Base-by-base conservation (phyloP, 2,888 invertebrate genomes). In the Amaurobius ferox region DNA sequence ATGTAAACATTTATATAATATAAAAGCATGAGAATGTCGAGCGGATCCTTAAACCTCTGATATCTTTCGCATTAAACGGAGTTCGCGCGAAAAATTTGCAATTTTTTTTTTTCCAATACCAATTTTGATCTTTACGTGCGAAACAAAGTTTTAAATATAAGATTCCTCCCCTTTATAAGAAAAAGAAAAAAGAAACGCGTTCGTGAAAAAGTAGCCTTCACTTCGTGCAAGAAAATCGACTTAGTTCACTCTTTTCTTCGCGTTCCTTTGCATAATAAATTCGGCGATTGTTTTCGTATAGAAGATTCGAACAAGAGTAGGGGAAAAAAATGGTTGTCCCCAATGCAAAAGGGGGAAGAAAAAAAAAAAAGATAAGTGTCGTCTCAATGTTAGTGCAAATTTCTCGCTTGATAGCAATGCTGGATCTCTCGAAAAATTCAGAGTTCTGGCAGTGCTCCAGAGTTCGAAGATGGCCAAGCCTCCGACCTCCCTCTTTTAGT, bases 251-350 rank as follows among this genome's bases (percentile, higher is more conserved):
- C 35, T 55, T 23, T 55, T 55, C 23, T 55, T 55, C 3, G 5
- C 55, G 55, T 55, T 55, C 23, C 55, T 55, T 55, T 23, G 55
- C 55, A 55, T 55, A 55, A 55, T 55, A 55, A 55, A 55, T 55
- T 55, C 55, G 2, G 55, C 19, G 19, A n/a, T 55, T 55, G 16
- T 23, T 23, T 55, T 55, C 55, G 55, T 55, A 55, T 55, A 1
- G 55, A 23, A 55, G 19, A 35, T 35, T 5, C 35, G 9, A 35
- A 35, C 35, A 35, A 35, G 35, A 35, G 9, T 9, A 9, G 35
- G 9, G 35, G 35, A 9, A 35, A 35, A 35, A 35, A 35, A 9
- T 5, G 9, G 9, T 35, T 35, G 55, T 16, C n/a, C 16, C 55
- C 2, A 44, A 44, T n/a, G 55, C 5, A 23, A 3, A 55, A 55